Evolutionary conservation across 1,140 invertebrate genomes (phyloP).

Genomic region (Cydia amplana): DNA sequence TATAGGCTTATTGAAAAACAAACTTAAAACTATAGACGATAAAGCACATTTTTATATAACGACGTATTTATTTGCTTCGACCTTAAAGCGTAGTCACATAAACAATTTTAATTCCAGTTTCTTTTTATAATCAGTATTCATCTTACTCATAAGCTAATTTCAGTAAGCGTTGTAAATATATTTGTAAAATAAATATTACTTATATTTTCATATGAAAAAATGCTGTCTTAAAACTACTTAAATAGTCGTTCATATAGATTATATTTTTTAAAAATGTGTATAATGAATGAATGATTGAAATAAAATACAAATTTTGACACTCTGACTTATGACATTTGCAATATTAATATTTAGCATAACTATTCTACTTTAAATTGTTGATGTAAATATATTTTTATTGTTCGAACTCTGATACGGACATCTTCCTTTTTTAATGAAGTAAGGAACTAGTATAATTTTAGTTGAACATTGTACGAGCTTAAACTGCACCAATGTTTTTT

Average conservation of each 20-base stretch:
- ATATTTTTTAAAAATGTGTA: conserved; percentile 72
- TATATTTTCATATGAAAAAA: conserved; percentile 72
- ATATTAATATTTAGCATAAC: conserved; percentile 61
- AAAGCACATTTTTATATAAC: conserved; percentile 43
- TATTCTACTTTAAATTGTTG: conserved; percentile 45
- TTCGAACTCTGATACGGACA: conserved; percentile 42
- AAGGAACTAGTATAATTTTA: conserved; percentile 36
- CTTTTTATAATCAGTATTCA: conserved; percentile 62
- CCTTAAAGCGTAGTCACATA: conserved; percentile 13
- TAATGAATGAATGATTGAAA: conserved; percentile 40
- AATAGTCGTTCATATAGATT: conserved; percentile 57
- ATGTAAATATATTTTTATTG: conserved; percentile 52
- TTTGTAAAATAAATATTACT: conserved; percentile 59
- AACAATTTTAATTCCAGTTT: conserved; percentile 49
- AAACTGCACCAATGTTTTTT: conserved; percentile 41
- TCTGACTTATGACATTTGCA: conserved; percentile 69
- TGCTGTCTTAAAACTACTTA: conserved; percentile 55
- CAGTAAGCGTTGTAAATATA: conserved; percentile 62
- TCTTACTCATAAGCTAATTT: conserved; percentile 53
- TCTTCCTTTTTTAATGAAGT: conserved; percentile 44
- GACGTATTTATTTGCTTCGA: conserved; percentile 44
- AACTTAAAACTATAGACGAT: conserved; percentile 32
- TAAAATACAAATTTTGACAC: conserved; percentile 55
- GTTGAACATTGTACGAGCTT: conserved; percentile 44
- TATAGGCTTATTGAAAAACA: conserved; percentile 46